A percentile compares a stretch with the other conserved stretches of the same genome.
phyloP scores from a whole-genome alignment of 1,140 invertebrate genomes.

The Drosophila punjabiensis region DNA sequence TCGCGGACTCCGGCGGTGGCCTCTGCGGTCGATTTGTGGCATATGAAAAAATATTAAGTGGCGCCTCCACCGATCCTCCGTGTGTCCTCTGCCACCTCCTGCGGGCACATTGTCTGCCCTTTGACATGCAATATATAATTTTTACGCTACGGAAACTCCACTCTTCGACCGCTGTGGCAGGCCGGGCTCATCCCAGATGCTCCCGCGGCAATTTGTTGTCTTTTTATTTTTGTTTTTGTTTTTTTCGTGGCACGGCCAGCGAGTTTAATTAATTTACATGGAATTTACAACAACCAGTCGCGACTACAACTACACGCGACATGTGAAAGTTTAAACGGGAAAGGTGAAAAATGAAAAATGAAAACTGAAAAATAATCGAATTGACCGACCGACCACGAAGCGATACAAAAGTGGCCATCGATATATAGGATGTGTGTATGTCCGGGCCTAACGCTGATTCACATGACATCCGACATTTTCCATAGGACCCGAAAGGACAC shows the following conservation, averaged over 20 bases:
- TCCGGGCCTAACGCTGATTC: slow-evolving; percentile 55
- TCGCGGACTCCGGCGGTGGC: slow-evolving; percentile 37
- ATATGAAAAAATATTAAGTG: slow-evolving; percentile 84
- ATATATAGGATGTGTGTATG: slow-evolving; percentile 5
- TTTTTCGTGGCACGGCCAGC: slow-evolving; percentile 62
- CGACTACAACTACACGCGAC: slow-evolving; percentile 45
- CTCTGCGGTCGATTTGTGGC: slow-evolving; percentile 82
- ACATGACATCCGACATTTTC: slow-evolving; percentile 65
- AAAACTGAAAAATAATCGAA: slow-evolving; percentile 82
- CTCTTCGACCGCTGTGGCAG: neutral
- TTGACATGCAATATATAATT: slow-evolving; percentile 84
- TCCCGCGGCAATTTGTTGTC: slow-evolving; percentile 75
- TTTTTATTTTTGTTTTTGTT: slow-evolving; percentile 31
- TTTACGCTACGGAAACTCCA: slow-evolving; percentile 53
- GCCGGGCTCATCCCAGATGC: slow-evolving; percentile 34
- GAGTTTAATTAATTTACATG: slow-evolving; percentile 84
- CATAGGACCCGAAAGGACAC: slow-evolving; percentile 26
- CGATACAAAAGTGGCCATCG: slow-evolving; percentile 46
- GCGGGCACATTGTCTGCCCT: slow-evolving; percentile 72
- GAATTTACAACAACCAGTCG: slow-evolving; percentile 75
- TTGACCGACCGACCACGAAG: slow-evolving; percentile 66
- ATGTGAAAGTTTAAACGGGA: slow-evolving; percentile 79
- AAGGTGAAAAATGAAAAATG: slow-evolving; percentile 60
- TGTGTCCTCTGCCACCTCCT: slow-evolving; percentile 6
- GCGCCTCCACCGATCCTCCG: slow-evolving; percentile 30